Evolutionary conservation across 2,113 vertebrate genomes (phyloP), one percentile per base, ranked within the genome.

Genomic region (Recurvirostra avosetta): DNA sequence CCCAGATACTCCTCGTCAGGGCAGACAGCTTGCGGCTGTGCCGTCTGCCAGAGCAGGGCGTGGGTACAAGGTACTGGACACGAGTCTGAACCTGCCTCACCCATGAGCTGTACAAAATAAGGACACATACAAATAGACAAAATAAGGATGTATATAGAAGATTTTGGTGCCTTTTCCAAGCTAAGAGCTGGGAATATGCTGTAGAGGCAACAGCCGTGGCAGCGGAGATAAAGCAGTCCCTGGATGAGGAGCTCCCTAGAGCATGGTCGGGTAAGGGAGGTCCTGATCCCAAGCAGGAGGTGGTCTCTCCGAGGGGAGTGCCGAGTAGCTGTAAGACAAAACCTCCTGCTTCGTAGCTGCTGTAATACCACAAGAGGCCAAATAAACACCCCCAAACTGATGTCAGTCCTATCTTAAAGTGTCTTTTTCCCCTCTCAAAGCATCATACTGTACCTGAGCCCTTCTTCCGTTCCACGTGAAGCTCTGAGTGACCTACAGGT

Each of bases 241-340:
- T 61, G 40, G 5, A n/a, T 27, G 53, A 83, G 49, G 67, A 68
- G 29, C 47, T 77, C 22, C 65, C 9, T 5, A 1, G 0, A 2
- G 41, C 49, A 23, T 2, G 2, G 38, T 40, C 21, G 49, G 38
- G 36, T 40, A 30, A 34, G 25, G 11, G 30, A 59, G 49, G 43
- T 53, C 56, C 63, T 52, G 14, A 47, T n/a, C 16, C 20, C 8
- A 8, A 55, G 49, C 61, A 49, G 61, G 11, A 41, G 59, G 3
- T 5, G 38, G 41, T 49, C n/a, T 34, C 34, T 27, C 50, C 0
- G 1, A 25, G 15, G 40, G 40, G 32, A 71, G 16, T 2, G 1
- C 62, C 40, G 45, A 22, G 45, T 9, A 45, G 47, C 38, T 59
- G 13, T 21, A 22, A 56, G 26, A 47, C 17, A 52, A 65, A 27